Percentiles rank a stretch among this genome's conserved stretches.
phyloP scores from a whole-genome alignment of 2,113 vertebrate genomes.

The Pelecanoides urinatrix region DNA sequence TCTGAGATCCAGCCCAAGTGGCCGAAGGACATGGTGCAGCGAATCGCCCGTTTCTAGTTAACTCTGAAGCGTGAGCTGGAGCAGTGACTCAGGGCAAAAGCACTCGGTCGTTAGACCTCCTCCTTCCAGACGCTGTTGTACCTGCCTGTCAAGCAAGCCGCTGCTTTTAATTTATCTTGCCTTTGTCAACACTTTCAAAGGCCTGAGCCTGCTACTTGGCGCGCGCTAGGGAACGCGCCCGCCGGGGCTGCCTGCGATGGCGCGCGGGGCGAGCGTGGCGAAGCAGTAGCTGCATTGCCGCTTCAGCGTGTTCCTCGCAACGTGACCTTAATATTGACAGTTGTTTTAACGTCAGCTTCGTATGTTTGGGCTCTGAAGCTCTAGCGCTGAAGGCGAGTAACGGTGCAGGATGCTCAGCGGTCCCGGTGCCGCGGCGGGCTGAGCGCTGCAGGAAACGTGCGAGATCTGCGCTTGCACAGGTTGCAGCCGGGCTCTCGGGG shows the following conservation, averaged over 20 bases:
- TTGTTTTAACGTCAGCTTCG: not conserved
- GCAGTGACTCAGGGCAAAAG: constrained; percentile 16
- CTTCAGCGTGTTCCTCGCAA: not conserved
- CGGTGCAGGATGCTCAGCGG: fast-evolving
- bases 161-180: constrained; percentile 16
- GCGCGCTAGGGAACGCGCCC: not conserved
- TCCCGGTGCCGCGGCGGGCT: not conserved
- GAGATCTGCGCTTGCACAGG: fast-evolving
- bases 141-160: not conserved
- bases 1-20: not conserved
- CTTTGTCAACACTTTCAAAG: constrained; percentile 19
- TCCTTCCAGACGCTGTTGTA: not conserved
- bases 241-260: fast-evolving
- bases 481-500: not conserved
- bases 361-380: not conserved
- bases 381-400: not conserved
- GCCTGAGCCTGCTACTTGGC: not conserved
- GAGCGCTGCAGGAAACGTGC: fast-evolving
- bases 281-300: not conserved
- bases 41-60: not conserved
- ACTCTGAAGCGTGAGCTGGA: not conserved
- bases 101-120: not conserved
- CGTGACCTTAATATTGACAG: not conserved
- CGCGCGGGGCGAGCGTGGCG: fast-evolving
- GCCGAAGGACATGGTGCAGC: not conserved